Base-by-base conservation (phyloP, 2,797 vertebrate species). In the Mormyrus hasselquistii region DNA sequence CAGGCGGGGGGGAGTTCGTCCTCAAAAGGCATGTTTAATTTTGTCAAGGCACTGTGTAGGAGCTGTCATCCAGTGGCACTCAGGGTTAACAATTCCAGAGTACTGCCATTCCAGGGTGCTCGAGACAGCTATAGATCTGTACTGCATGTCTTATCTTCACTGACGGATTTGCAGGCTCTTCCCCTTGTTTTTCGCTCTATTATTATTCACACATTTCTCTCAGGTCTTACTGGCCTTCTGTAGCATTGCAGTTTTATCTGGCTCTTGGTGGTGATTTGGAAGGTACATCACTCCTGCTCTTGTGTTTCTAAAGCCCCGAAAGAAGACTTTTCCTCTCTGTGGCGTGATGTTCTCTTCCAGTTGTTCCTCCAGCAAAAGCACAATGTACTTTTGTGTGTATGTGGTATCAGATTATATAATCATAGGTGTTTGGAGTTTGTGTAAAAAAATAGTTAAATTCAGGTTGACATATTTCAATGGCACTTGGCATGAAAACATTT, bases 401-500 rank as follows among this genome's bases (percentile, higher is more conserved):
- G 22, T 29, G 44, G 10, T 85, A 22, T n/a, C 76, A 0, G 41
- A 44, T 82, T 82, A 82, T 10, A 47, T 47, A 82, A 82, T 82
- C 76, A 52, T 38, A 86, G 4, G 12, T 16, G 49, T 55, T 86
- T 53, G n/a, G 25, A 86, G 49, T 86, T 55, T 52, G 41, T 82
- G 76, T 86, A 55, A 82, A 85, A 85, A 85, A 85, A 85, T 50
- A n/a, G 82, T 85, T 52, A 87, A 87, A 57, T 57, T 57, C 53
- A 29, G 25, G 53, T 8, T 87, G 86, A 34, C 86, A 87, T 34
- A 19, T 55, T 41, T 38, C 52, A 19, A 29, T 87, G 86, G 16
- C 25, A 52, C 86, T 87, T 86, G 47, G 84, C 34, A 87, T 59
- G 29, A 57, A 52, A 59, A 59, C 86, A 87, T 87, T 87, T 41